These are phyloP conservation scores for Parus major DNA, from an alignment of 2,113 vertebrate species.

Conservation along the genomic window DNA sequence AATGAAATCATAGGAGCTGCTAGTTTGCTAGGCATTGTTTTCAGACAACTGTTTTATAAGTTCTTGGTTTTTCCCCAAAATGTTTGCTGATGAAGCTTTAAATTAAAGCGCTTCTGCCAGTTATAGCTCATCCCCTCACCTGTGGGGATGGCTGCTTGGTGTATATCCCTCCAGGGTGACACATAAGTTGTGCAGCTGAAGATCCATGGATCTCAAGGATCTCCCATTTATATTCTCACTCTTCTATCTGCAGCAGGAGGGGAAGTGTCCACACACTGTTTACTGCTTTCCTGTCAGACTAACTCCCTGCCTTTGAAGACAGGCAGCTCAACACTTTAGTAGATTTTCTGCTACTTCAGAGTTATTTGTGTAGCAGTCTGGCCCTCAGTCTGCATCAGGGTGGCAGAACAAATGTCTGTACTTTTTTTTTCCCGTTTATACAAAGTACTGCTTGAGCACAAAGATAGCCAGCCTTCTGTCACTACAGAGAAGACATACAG, in stretches of 20 bases:
- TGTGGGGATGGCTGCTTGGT: neutral
- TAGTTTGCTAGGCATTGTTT: neutral
- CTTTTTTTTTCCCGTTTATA: neutral
- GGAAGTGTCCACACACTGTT: neutral
- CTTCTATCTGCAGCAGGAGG: neutral
- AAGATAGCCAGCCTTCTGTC: neutral
- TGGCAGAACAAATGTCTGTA: neutral
- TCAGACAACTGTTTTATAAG: neutral
- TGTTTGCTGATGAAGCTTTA: neutral
- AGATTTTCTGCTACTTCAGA: neutral
- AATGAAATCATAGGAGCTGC: neutral
- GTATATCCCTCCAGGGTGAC: neutral
- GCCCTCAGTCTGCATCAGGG: neutral
- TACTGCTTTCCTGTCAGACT: neutral
- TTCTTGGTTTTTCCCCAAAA: neutral
- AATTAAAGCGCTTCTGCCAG: neutral
- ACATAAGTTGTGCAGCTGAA: neutral
- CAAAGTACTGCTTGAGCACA: neutral
- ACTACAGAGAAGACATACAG: neutral
- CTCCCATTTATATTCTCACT: neutral
- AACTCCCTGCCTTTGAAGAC: neutral
- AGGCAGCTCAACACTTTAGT: neutral
- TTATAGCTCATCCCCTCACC: neutral
- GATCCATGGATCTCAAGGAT: neutral
- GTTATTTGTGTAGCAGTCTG: neutral